phyloP scores from a whole-genome alignment of 2,797 vertebrate species.

The Channa striata region DNA sequence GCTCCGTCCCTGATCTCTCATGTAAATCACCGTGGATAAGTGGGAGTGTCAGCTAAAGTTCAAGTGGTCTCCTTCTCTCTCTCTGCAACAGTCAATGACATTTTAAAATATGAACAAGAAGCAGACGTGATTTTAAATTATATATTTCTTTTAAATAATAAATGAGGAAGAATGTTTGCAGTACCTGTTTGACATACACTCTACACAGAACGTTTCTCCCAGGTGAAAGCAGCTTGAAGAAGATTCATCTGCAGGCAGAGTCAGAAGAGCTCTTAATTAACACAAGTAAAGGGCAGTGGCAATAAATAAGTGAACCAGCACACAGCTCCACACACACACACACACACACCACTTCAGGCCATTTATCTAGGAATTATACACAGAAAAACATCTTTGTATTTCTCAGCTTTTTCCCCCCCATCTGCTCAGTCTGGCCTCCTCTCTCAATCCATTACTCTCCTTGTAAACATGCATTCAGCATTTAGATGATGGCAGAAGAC shows the following conservation, averaged over 20 bases:
- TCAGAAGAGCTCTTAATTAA: constrained; percentile 39
- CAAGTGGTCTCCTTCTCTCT: background rate
- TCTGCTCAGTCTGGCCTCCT: background rate
- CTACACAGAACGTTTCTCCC: background rate
- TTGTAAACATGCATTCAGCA: background rate
- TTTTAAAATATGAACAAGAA: constrained; percentile 10
- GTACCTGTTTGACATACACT: background rate
- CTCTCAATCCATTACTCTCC: constrained; percentile 8
- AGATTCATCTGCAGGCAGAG: constrained; percentile 26
- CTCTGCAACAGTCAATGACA: background rate
- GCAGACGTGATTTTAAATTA: background rate
- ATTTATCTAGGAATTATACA: constrained; percentile 39
- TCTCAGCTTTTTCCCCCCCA: background rate
- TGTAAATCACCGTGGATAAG: background rate
- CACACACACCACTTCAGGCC: constrained; percentile 4
- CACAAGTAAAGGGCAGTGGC: constrained; percentile 31
- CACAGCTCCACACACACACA: background rate
- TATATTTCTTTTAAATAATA: constrained; percentile 6
- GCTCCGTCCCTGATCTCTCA: constrained; percentile 15
- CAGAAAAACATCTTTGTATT: constrained; percentile 25
- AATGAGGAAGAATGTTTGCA: background rate
- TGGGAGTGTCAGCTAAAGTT: constrained; percentile 5
- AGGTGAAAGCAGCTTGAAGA: constrained; percentile 9
- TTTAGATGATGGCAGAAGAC: constrained; percentile 1
- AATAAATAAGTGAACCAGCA: constrained; percentile 36